phyloP scores from a whole-genome alignment of 2,797 vertebrate genomes.

The Myioborus miniatus region DNA sequence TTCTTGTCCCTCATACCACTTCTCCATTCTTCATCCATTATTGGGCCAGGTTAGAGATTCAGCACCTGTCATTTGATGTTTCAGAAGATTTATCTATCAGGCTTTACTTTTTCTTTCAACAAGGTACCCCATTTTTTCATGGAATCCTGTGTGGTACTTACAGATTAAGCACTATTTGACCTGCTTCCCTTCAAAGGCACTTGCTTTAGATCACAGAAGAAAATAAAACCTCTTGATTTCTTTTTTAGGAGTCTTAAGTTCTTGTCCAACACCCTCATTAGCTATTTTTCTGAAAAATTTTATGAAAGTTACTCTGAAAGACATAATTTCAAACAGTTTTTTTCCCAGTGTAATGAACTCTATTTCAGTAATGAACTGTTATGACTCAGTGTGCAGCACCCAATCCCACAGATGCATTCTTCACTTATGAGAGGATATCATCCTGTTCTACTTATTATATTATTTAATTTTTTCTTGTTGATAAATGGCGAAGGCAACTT shows the following conservation, averaged over 20 bases:
- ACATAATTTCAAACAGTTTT: neutral
- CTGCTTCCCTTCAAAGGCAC: neutral
- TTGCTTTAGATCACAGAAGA: neutral
- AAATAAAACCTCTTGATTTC: neutral
- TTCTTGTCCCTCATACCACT: neutral
- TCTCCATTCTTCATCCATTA: neutral
- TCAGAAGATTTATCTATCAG: neutral
- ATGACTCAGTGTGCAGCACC: neutral
- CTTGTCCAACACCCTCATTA: neutral
- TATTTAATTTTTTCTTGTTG: neutral
- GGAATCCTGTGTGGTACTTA: neutral
- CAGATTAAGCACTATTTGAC: neutral
- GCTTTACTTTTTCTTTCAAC: neutral
- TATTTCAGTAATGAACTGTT: neutral
- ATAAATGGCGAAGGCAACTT: neutral
- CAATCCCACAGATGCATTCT: neutral
- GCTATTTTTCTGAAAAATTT: neutral
- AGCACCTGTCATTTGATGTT: neutral
- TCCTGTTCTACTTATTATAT: neutral
- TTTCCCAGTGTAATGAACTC: neutral
- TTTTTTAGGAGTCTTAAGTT: neutral
- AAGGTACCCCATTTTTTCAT: neutral
- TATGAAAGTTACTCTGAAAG: neutral
- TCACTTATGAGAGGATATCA: neutral
- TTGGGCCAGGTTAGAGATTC: neutral